Percentiles rank a stretch among this genome's conserved stretches.
Conservation (phyloP, 2,888 invertebrate species). For the Nomada hirtipes region DNA sequence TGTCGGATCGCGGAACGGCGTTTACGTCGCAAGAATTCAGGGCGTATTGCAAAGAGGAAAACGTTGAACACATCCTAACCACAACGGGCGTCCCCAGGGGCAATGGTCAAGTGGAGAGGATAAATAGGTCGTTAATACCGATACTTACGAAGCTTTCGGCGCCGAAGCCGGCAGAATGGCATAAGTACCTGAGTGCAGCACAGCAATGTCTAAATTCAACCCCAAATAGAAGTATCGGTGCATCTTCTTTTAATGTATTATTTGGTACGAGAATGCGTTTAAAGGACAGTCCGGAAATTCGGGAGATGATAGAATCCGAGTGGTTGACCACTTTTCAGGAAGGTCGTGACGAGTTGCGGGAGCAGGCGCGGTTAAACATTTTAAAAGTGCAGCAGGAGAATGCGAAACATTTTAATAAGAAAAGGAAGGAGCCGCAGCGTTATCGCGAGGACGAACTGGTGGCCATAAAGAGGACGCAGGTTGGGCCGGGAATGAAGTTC, state of each 20-base stretch:
- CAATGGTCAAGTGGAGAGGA: not conserved
- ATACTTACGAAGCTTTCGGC: not conserved
- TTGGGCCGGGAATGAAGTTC: not conserved
- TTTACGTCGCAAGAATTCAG: not conserved
- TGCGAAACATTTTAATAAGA: not conserved
- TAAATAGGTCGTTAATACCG: not conserved
- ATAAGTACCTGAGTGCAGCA: not conserved
- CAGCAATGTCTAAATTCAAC: no score
- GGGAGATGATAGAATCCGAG: not conserved
- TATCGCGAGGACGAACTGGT: conserved; percentile 8
- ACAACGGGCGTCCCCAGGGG: not conserved
- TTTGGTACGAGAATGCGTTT: not conserved
- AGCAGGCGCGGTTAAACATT: no score
- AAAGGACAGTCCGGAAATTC: not conserved
- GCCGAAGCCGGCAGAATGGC: not conserved
- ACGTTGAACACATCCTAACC: not conserved
- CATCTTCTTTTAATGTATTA: not conserved
- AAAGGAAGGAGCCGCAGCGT: not conserved
- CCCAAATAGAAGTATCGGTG: no score
- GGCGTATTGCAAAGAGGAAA: not conserved
- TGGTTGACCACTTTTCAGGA: no score
- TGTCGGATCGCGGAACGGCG: not conserved
- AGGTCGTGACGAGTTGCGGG: no score
- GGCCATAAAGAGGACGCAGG: conserved; percentile 1
- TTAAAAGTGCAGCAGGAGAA: not conserved